A percentile compares a stretch with the other conserved stretches of the same genome.
Evolutionary conservation across 2,888 invertebrate genomes (phyloP).

Genomic region (Cryptops parisi): DNA sequence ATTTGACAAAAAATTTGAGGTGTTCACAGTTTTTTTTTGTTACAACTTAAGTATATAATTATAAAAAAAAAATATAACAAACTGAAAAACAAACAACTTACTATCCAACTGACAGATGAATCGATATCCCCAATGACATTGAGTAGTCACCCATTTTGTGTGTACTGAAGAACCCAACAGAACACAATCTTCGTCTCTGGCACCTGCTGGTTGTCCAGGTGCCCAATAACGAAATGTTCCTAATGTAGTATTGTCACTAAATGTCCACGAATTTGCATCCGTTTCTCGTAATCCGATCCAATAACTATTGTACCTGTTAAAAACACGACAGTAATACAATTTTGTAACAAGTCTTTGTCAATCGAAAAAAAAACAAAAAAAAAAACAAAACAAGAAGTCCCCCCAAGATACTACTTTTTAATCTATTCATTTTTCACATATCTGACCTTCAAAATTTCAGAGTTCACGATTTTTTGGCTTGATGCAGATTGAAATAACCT

Average conservation of each 20-base stretch:
- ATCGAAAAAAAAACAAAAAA: no score
- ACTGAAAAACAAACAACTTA: background rate
- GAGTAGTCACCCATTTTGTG: conserved; percentile 5
- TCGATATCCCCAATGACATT: conserved; percentile 12
- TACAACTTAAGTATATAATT: background rate
- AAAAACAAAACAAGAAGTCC: no score
- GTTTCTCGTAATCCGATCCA: conserved; percentile 10
- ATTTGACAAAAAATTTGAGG: no score
- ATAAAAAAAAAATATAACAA: no score
- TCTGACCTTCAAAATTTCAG: no score
- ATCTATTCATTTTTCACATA: no score
- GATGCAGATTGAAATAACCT: no score
- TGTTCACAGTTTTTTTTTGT: no score
- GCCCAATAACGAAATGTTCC: conserved; percentile 6
- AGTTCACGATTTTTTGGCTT: no score
- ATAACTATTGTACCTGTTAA: conserved; percentile 6
- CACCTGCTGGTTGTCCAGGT: conserved; percentile 4
- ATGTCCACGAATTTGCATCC: conserved; percentile 1
- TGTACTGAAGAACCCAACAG: background rate
- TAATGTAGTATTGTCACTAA: conserved; percentile 1
- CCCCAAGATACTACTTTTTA: no score
- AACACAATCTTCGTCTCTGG: conserved; percentile 1
- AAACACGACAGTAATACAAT: no score
- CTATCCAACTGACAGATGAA: conserved; percentile 9
- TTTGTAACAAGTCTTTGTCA: no score